Conservation (phyloP, 1,140 invertebrate genomes). For the Atta texana region DNA sequence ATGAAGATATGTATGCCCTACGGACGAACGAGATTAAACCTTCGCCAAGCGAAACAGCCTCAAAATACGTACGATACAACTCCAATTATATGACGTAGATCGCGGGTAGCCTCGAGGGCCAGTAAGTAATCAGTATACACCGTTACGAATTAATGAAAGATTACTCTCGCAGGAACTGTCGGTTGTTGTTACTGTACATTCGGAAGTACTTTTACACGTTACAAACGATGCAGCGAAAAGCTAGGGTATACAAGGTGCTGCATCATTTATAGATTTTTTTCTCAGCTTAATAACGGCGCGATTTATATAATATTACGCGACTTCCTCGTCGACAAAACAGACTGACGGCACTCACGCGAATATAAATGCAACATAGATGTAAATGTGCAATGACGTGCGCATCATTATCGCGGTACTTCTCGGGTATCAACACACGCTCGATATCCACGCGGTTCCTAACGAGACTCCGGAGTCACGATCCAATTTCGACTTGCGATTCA, state of each 20-base stretch:
- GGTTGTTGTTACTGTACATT: conserved; percentile 35
- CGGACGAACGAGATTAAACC: conserved; percentile 30
- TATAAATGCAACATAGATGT: conserved; percentile 24
- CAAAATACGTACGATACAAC: conserved; percentile 53
- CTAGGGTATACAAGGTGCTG: not conserved
- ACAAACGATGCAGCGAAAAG: conserved; percentile 1
- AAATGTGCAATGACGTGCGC: conserved; percentile 47
- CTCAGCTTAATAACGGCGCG: conserved; percentile 20
- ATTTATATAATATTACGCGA: conserved; percentile 35
- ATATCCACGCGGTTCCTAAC: conserved; percentile 39
- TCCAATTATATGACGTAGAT: conserved; percentile 53
- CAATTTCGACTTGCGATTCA: conserved; percentile 53
- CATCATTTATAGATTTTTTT: conserved; percentile 47
- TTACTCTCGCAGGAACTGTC: conserved; percentile 54
- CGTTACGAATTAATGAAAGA: conserved; percentile 56
- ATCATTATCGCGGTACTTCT: conserved; percentile 49
- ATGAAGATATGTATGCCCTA: not conserved
- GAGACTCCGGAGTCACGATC: conserved; percentile 54
- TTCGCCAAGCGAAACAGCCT: conserved; percentile 21
- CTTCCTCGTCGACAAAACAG: conserved; percentile 5
- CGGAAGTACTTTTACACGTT: conserved; percentile 31
- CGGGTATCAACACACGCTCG: conserved; percentile 41
- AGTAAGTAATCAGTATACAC: conserved; percentile 56
- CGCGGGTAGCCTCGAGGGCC: conserved; percentile 51
- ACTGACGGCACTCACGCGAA: not conserved